Conservation (phyloP, 2,797 vertebrate species). For the Acipenser ruthenus region DNA sequence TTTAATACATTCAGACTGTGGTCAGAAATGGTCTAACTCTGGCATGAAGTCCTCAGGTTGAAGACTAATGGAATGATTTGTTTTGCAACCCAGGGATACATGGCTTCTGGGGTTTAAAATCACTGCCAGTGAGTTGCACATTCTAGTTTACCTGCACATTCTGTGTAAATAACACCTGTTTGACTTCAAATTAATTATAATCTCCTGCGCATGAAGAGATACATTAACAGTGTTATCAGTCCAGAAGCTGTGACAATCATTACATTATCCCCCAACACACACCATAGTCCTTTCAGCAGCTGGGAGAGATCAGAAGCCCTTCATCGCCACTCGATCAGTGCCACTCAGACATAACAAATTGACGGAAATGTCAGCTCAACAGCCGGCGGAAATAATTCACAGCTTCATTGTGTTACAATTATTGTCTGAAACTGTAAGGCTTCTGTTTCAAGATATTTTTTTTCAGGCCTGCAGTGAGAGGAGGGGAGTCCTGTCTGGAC, state of each 20-base stretch:
- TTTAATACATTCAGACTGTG: too few relatives aligned
- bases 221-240: neutral
- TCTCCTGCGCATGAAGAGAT: too few relatives aligned
- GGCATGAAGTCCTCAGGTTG: too few relatives aligned
- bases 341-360: constrained; percentile 30
- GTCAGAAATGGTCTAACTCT: too few relatives aligned
- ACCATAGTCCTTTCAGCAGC: constrained; percentile 6
- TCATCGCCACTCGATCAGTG: constrained; percentile 22
- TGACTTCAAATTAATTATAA: too few relatives aligned
- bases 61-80: too few relatives aligned
- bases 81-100: too few relatives aligned
- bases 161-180: too few relatives aligned
- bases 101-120: too few relatives aligned
- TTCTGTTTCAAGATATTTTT: constrained; percentile 51
- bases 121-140: too few relatives aligned
- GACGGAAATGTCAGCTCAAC: constrained; percentile 42
- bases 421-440: constrained; percentile 43
- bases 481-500: constrained; percentile 44
- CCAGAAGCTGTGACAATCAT: neutral
- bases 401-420: constrained; percentile 47
- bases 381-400: constrained; percentile 45
- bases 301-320: constrained; percentile 12
- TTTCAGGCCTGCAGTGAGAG: constrained; percentile 37
- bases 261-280: constrained; percentile 16
- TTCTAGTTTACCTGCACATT: too few relatives aligned